Evolutionary conservation across 1,140 invertebrate species (phyloP).

Genomic region (Centruroides vittatus): DNA sequence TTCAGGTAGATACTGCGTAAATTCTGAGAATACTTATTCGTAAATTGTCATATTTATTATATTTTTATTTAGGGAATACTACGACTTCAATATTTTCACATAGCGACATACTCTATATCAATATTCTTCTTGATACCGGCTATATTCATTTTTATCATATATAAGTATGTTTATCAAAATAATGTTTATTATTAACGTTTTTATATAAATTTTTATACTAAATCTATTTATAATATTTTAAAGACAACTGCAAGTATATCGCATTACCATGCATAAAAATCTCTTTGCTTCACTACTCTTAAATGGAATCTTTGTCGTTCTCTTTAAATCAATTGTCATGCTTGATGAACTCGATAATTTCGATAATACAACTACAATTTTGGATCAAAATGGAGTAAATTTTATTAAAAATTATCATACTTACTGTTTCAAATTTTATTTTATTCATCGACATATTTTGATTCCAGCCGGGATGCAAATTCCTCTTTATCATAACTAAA

Average conservation of each 20-base stretch:
- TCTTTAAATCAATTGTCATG: slow-evolving; percentile 31
- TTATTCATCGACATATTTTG: neutral
- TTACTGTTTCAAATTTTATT: too few species aligned
- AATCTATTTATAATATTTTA: neutral
- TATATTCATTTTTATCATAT: neutral
- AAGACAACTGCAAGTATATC: slow-evolving; percentile 23
- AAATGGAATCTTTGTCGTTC: slow-evolving; percentile 27
- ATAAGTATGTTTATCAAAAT: neutral
- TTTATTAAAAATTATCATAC: too few species aligned
- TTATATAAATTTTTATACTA: too few species aligned
- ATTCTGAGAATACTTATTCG: too few species aligned
- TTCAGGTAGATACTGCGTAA: slow-evolving; percentile 10
- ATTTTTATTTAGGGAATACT: neutral
- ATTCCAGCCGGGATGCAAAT: slow-evolving; percentile 9
- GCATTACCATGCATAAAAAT: slow-evolving; percentile 39
- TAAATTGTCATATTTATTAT: too few species aligned
- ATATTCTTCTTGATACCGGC: slow-evolving; percentile 10
- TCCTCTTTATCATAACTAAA: slow-evolving; percentile 9
- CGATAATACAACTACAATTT: slow-evolving; percentile 18
- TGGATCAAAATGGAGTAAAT: slow-evolving; percentile 15
- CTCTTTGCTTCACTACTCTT: slow-evolving; percentile 37
- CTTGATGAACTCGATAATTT: slow-evolving; percentile 27
- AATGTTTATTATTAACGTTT: too few species aligned
- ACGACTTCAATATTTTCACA: slow-evolving; percentile 5
- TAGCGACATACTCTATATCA: slow-evolving; percentile 6